Evolutionary conservation across 2,888 invertebrate species (phyloP).

Genomic region (Thymelicus lineola): DNA sequence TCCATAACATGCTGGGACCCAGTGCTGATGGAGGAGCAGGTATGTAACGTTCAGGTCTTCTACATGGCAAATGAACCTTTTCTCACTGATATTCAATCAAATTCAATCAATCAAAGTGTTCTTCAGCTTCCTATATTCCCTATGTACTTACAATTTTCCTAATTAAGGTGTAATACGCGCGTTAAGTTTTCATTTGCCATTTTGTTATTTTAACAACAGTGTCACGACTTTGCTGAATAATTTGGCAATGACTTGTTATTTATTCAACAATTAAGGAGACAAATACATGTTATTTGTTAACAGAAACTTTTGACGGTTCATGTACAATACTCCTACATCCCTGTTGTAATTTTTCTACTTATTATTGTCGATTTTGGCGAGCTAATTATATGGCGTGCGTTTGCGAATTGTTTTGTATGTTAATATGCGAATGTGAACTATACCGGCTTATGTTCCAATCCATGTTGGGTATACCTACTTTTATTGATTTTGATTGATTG

Average conservation of each 20-base stretch:
- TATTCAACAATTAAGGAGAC: too few species aligned
- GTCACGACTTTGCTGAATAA: conserved; percentile 8
- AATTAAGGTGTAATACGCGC: too few species aligned
- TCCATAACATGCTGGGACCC: conserved; percentile 97
- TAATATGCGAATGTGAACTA: neutral
- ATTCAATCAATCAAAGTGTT: too few species aligned
- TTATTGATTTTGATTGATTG: neutral
- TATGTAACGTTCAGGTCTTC: conserved; percentile 69
- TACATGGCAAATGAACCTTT: conserved; percentile 50
- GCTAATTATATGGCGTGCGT: neutral
- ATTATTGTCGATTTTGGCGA: conserved; percentile 1
- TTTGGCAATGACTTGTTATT: neutral
- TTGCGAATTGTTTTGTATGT: conserved; percentile 11
- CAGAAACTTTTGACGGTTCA: neutral
- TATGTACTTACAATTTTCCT: too few species aligned
- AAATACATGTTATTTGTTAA: too few species aligned
- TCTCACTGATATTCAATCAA: neutral
- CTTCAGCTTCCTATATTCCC: too few species aligned
- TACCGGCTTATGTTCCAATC: neutral
- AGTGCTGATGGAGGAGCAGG: conserved; percentile 96
- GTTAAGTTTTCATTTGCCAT: conserved; percentile 27
- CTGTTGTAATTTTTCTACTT: neutral
- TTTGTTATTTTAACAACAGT: neutral
- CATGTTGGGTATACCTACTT: neutral
- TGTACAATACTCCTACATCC: too few species aligned